Conservation (phyloP, 2,888 invertebrate species). For the Idaea aversata region DNA sequence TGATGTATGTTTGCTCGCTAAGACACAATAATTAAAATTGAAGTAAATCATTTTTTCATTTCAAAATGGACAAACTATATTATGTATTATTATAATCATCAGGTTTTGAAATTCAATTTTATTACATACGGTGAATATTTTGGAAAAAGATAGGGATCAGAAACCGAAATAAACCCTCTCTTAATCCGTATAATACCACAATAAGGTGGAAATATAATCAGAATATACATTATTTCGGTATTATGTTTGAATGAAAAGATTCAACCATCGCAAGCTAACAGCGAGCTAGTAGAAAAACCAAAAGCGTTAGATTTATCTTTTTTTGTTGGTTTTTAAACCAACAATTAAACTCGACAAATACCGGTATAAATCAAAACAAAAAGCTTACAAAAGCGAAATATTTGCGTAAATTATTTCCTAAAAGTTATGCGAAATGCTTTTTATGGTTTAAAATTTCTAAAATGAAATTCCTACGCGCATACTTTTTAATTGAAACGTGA, state of each 20-base stretch:
- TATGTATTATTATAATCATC: no score
- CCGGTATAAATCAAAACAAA: background rate
- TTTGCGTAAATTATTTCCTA: constrained; percentile 1
- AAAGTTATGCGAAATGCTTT: background rate
- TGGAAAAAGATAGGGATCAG: no score
- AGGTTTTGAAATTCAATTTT: no score
- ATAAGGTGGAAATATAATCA: background rate
- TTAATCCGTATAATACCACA: constrained; percentile 4
- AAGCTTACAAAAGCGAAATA: background rate
- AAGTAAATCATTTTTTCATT: no score
- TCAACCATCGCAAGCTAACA: no score
- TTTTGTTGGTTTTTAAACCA: background rate
- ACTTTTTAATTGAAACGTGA: background rate
- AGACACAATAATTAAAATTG: no score
- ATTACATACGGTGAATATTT: no score
- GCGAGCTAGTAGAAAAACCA: background rate
- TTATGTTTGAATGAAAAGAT: no score
- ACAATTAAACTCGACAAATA: background rate
- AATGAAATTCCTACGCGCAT: background rate
- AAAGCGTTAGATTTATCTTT: background rate
- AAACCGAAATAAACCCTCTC: no score
- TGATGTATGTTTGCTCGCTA: no score
- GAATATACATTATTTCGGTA: background rate
- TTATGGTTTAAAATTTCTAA: background rate
- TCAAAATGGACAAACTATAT: no score